Evolutionary conservation across 1,140 invertebrate species (phyloP).

Genomic region (Cherax quadricarinatus): DNA sequence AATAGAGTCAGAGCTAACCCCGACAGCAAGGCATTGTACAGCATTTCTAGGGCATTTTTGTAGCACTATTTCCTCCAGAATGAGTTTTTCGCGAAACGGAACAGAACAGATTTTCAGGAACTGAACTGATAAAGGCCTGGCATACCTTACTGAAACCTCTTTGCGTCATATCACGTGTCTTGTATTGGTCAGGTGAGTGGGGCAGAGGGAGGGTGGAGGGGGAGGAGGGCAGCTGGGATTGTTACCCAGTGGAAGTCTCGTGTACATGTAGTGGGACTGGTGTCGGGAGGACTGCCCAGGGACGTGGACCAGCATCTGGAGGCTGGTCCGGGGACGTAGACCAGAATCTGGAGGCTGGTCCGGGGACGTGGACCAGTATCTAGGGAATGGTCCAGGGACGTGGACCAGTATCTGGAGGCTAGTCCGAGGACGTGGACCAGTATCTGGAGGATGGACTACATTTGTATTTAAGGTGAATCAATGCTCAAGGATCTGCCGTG

Average conservation of each 20-base stretch:
- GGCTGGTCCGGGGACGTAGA: not conserved
- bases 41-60: too few relatives aligned
- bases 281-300: not conserved
- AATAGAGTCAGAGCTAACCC: too few relatives aligned
- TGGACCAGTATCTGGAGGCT: not conserved
- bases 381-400: not conserved
- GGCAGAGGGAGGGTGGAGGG: not conserved
- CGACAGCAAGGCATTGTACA: too few relatives aligned
- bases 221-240: too few relatives aligned
- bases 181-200: not conserved
- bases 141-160: too few relatives aligned
- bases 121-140: too few relatives aligned
- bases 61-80: too few relatives aligned
- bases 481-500: not conserved
- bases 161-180: too few relatives aligned
- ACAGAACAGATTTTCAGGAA: too few relatives aligned
- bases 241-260: too few relatives aligned
- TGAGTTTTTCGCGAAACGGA: too few relatives aligned
- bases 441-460: not conserved
- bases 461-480: conserved; percentile 7
- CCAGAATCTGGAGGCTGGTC: not conserved
- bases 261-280: not conserved
- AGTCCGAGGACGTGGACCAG: not conserved
- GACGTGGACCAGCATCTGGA: not conserved
- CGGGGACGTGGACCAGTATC: not conserved